Base-by-base conservation (phyloP, 2,888 invertebrate species). In the Drosophila putrida region DNA sequence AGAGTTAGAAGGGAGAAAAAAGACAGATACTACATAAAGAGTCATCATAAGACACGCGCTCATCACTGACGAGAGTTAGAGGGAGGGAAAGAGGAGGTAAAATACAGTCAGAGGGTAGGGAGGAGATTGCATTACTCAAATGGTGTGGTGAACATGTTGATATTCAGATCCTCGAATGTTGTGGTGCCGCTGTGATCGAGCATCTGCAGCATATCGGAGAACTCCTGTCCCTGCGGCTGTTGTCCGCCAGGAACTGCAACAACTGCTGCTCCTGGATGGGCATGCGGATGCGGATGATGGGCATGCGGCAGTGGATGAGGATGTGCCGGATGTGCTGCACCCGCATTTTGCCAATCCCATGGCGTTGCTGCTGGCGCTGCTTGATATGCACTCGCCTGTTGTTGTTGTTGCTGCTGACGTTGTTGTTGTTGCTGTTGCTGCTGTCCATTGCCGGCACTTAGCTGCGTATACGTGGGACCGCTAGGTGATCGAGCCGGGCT, bases 201-300 rank as follows among this genome's bases (percentile, higher is more conserved):
- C 95, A 98, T 97, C 93, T 98, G 97, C 87, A 98, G 93, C 97
- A 98, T 97, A 90, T 98, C 98, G 13, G 97, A 96, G 62, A 98
- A 94, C 93, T 97, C 97, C 88, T 96, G 96, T 6, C 95, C 95
- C 83, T 95, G 95, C 41, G 95, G 95, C 33, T 93, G 93, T 9
- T 87, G 82, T 6, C 62, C 77, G 35, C 93, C 93, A 43, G 93
- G 20, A 20, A 20, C 31, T 6, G 31, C 93, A 75, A 94, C 94
- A 27, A 91, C 91, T 8, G 90, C 82, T 11, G 93, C 93, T 44
- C 82, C 94, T 91, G 70, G 94, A 92, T 72, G 91, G 4, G 77
- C 78, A 70, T 90, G 93, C 78, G 86, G 90, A 71, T 89, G 86
- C 4, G 82, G 78, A 44, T 86, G 85, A 66, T 91, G 86, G 83